Evolutionary conservation across 2,888 invertebrate species (phyloP), one percentile per base, ranked within the genome.

Genomic region (Drosophila eohydei): DNA sequence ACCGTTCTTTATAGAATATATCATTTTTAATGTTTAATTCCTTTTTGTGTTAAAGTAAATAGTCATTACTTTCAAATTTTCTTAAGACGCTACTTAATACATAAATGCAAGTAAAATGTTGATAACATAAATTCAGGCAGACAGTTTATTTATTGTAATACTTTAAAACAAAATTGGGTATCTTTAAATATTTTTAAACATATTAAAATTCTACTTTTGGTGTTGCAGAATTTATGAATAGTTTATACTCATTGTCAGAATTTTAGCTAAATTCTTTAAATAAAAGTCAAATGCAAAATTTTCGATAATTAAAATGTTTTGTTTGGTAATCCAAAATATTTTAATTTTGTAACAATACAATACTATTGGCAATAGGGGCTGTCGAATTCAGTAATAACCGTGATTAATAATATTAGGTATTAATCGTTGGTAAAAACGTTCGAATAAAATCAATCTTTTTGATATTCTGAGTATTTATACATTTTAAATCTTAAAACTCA

Each of bases 171-270:
- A 16, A 34, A 12, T 12, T 21, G 16, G 34, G 21, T 34, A 51
- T 41, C 16, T 30, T 16, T 40, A 36, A 34, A 21, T 21, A 52
- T 55, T 51, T 59, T 76, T 46, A 71, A 76, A 21, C 21, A 21
- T 21, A 21, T 21, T 21, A 21, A 21, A 21, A 21, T 1, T 1
- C 21, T 21, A 21, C 21, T 21, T 63, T 73, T 60, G 61, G 54
- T 78, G 36, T 63, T 54, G 59, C 68, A 62, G 67, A 58, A 62
- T 28, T 48, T 63, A 63, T 71, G 58, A 71, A 72, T 72, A 21
- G 21, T 21, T 21, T 21, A 21, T 21, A 21, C 21, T 21, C 55
- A 59, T 55, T 78, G 50, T 66, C 55, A 50, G 66, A 72, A 36
- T 64, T 41, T 41, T 63, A 59, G 46, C 62, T 55, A 63, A 74